These are phyloP conservation scores for Tringa solitaria DNA, from an alignment of 2,113 vertebrate species.

Conservation along the genomic window DNA sequence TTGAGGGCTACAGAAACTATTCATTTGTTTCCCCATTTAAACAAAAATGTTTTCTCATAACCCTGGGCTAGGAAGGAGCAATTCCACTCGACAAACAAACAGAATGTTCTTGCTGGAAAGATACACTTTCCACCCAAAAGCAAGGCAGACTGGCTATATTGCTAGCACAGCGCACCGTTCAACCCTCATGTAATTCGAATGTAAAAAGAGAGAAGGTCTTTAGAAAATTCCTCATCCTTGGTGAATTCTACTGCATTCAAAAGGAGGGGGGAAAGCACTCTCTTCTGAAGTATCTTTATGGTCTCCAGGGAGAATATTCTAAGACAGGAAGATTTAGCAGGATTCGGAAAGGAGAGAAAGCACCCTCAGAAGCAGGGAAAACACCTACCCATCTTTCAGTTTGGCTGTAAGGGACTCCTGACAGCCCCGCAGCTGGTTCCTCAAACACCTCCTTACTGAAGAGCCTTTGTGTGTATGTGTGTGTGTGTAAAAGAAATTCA, in stretches of 20 bases:
- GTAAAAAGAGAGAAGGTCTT: neutral
- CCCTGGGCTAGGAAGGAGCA: slow-evolving; percentile 8
- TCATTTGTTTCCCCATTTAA: slow-evolving; percentile 9
- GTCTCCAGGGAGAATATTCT: slow-evolving; percentile 8
- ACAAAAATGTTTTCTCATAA: slow-evolving; percentile 22
- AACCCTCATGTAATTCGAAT: neutral
- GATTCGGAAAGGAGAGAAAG: neutral
- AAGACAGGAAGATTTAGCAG: slow-evolving; percentile 15
- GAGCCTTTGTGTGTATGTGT: neutral
- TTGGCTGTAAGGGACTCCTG: neutral
- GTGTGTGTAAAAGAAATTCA: neutral
- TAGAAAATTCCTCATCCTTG: slow-evolving; percentile 16
- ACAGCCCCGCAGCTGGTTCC: neutral
- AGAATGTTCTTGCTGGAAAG: slow-evolving; percentile 10
- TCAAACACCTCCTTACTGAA: neutral
- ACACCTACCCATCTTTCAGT: neutral
- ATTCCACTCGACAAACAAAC: slow-evolving; percentile 22
- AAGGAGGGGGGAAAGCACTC: neutral
- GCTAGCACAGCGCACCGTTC: neutral
- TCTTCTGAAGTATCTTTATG: slow-evolving; percentile 3
- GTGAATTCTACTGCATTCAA: neutral
- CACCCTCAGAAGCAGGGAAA: neutral
- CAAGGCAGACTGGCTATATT: neutral
- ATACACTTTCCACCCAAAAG: neutral
- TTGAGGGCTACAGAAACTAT: neutral